phyloP scores from a whole-genome alignment of 2,888 invertebrate species.

The Leucozona laternaria region DNA sequence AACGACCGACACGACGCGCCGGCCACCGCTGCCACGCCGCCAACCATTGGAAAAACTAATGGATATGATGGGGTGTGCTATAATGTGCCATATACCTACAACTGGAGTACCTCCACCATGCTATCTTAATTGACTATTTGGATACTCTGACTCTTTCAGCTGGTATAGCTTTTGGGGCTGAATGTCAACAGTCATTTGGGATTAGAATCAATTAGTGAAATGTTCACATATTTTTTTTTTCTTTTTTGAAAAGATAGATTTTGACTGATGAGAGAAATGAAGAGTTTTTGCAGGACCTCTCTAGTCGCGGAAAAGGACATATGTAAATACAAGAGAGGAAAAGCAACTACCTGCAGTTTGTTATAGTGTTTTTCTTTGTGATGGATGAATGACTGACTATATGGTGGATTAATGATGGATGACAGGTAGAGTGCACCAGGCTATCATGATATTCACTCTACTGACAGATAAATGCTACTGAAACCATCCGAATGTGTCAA shows the following conservation, averaged over 20 bases:
- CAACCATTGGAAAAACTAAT: constrained; percentile 60
- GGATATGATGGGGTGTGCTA: constrained; percentile 48
- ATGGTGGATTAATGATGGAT: constrained; percentile 32
- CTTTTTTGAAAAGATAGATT: neutral
- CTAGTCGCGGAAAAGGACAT: constrained; percentile 12
- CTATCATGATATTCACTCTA: constrained; percentile 2
- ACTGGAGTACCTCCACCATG: neutral
- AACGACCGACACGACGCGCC: neutral
- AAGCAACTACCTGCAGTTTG: neutral
- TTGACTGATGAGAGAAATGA: constrained; percentile 27
- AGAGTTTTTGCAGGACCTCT: constrained; percentile 8
- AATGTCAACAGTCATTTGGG: constrained; percentile 48
- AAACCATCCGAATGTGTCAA: neutral
- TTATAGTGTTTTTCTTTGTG: constrained; percentile 22
- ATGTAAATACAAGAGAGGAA: neutral
- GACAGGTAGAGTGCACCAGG: constrained; percentile 24
- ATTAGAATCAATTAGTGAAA: constrained; percentile 65
- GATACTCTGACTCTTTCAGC: constrained; percentile 10
- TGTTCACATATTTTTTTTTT: neutral
- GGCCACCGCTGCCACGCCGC: neutral
- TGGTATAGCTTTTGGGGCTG: constrained; percentile 3
- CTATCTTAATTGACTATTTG: constrained; percentile 46
- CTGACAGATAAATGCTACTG: neutral
- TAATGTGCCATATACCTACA: neutral
- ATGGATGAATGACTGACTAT: constrained; percentile 5